Evolutionary conservation across 2,113 vertebrate species (phyloP).

Genomic region (Apistogramma diplotaenia): DNA sequence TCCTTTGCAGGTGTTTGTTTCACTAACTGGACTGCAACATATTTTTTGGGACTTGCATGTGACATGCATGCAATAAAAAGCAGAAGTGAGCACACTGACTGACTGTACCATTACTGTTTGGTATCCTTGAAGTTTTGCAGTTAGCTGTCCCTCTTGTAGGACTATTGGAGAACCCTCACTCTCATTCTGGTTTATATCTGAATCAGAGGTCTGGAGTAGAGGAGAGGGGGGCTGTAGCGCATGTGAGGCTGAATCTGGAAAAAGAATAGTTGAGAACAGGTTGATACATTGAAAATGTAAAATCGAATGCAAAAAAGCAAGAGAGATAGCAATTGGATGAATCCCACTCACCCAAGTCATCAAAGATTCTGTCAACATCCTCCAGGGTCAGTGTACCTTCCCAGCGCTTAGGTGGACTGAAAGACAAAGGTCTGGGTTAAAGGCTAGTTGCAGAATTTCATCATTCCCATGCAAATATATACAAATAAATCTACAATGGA

Average conservation of each 20-base stretch:
- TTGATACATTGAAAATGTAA: background rate
- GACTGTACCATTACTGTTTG: background rate
- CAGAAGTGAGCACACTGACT: background rate
- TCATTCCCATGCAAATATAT: background rate
- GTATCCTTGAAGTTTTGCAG: background rate
- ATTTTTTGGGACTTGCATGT: background rate
- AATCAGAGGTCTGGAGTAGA: background rate
- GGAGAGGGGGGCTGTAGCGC: background rate
- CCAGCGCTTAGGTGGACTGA: conserved; percentile 42
- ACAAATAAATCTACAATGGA: background rate
- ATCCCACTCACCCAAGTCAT: conserved; percentile 64
- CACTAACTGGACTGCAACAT: background rate
- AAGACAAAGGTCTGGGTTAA: background rate
- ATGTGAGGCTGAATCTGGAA: conserved; percentile 19
- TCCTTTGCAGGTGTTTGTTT: background rate
- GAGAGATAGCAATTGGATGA: background rate
- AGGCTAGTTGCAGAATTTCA: background rate
- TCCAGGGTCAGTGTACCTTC: background rate
- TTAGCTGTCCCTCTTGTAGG: background rate
- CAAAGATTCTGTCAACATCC: conserved; percentile 70
- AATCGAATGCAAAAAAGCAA: background rate
- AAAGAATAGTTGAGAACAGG: background rate
- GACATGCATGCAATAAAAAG: background rate
- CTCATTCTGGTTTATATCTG: background rate
- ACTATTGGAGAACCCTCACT: background rate